A percentile compares a stretch with the other conserved stretches of the same genome.
Evolutionary conservation across 2,113 vertebrate genomes (phyloP).

Genomic region (Podocnemis expansa): DNA sequence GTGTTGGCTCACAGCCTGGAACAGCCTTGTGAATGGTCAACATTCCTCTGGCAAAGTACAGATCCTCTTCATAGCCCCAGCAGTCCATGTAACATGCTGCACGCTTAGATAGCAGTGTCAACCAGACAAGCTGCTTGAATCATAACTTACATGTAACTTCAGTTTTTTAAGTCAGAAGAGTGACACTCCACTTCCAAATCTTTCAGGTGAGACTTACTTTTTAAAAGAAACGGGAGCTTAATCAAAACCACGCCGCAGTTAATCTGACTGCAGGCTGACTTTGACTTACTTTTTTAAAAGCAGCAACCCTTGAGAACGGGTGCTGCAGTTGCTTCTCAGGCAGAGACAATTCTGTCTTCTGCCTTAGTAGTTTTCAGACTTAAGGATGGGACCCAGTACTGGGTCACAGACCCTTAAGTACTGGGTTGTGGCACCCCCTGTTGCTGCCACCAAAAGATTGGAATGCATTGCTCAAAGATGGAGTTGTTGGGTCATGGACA

Average conservation of each 20-base stretch:
- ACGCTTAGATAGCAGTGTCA: not conserved
- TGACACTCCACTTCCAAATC: not conserved
- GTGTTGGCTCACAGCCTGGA: not conserved
- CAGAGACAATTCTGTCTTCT: not conserved
- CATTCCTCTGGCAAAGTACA: not conserved
- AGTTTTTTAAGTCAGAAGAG: not conserved
- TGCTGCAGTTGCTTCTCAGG: not conserved
- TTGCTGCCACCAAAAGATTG: too few relatives aligned
- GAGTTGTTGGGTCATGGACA: fast-evolving
- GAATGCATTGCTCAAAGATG: too few relatives aligned
- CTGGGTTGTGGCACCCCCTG: too few relatives aligned
- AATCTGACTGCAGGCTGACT: not conserved
- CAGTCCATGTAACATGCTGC: not conserved
- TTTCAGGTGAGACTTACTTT: fast-evolving
- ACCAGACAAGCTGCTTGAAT: not conserved
- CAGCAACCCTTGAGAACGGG: not conserved
- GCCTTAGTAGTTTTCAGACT: too few relatives aligned
- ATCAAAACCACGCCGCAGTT: not conserved
- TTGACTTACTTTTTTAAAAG: not conserved
- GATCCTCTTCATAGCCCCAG: fast-evolving
- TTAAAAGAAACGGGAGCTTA: not conserved
- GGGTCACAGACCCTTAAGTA: too few relatives aligned
- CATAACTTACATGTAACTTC: not conserved
- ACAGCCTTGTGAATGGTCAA: not conserved
- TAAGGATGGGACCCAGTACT: too few relatives aligned